Evolutionary conservation across 2,113 vertebrate genomes (phyloP).

Genomic region (Eulemur rufifrons): DNA sequence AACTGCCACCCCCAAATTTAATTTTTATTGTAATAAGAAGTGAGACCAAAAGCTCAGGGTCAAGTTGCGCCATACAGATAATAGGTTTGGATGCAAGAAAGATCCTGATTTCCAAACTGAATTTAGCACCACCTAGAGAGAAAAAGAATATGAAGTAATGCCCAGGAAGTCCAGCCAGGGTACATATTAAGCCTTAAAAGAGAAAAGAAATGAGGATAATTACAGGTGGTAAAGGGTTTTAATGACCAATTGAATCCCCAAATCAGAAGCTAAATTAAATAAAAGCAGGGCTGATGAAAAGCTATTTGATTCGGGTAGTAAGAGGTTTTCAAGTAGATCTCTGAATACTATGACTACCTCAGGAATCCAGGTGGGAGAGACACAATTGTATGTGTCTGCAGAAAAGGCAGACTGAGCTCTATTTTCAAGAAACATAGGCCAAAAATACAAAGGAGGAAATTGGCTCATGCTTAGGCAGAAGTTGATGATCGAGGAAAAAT

Average conservation of each 20-base stretch:
- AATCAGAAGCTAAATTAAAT: slow-evolving; percentile 51
- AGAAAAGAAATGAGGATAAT: not conserved
- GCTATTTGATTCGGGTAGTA: slow-evolving; percentile 21
- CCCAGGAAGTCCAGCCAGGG: not conserved
- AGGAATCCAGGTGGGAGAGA: not conserved
- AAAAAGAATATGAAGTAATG: not conserved
- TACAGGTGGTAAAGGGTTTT: not conserved
- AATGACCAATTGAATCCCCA: not conserved
- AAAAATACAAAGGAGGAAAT: slow-evolving; percentile 55
- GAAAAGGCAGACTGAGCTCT: slow-evolving; percentile 17
- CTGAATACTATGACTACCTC: not conserved
- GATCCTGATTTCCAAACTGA: not conserved
- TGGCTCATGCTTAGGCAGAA: slow-evolving; percentile 42
- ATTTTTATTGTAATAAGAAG: not conserved
- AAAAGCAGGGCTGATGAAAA: slow-evolving; percentile 43
- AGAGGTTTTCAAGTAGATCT: slow-evolving; percentile 20
- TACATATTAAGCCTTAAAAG: not conserved
- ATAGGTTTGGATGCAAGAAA: not conserved
- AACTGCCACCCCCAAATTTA: not conserved
- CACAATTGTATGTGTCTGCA: not conserved
- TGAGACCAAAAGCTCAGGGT: not conserved
- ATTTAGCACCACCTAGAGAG: not conserved
- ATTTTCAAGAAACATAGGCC: not conserved
- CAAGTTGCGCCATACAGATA: not conserved
- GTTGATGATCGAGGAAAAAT: not conserved